phyloP scores from a whole-genome alignment of 1,140 invertebrate species.

The Varroa destructor region DNA sequence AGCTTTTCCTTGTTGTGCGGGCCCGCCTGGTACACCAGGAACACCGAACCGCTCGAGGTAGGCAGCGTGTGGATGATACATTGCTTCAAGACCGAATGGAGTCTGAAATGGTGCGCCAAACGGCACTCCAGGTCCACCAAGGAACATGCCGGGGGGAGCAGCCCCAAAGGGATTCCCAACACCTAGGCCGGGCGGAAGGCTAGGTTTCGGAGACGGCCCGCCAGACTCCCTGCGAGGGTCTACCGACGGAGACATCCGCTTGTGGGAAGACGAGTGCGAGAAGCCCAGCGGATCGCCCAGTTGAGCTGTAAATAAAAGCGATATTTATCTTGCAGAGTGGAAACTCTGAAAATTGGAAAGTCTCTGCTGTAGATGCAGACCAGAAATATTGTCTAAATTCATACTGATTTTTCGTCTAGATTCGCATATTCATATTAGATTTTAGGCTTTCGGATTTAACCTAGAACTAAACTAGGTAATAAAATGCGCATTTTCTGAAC shows the following conservation, averaged over 20 bases:
- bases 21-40: neutral
- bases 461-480: no score
- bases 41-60: conserved; percentile 25
- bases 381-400: neutral
- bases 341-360: neutral
- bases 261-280: conserved; percentile 22
- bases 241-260: conserved; percentile 25
- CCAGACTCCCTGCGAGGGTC: conserved; percentile 10
- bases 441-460: no score
- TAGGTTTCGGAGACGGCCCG: conserved; percentile 17
- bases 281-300: conserved; percentile 19
- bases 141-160: conserved; percentile 2
- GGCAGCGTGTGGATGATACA: conserved; percentile 7
- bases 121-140: neutral
- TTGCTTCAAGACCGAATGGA: conserved; percentile 9
- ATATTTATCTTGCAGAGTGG: neutral
- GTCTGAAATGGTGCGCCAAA: conserved; percentile 4
- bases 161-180: conserved; percentile 7
- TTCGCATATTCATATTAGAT: no score
- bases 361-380: neutral
- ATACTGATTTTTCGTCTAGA: no score
- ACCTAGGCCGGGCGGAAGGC: neutral
- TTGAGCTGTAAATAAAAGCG: neutral
- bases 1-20: neutral
- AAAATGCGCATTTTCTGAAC: no score